Conservation (phyloP, 2,797 vertebrate genomes). For the Coregonus sp. region DNA sequence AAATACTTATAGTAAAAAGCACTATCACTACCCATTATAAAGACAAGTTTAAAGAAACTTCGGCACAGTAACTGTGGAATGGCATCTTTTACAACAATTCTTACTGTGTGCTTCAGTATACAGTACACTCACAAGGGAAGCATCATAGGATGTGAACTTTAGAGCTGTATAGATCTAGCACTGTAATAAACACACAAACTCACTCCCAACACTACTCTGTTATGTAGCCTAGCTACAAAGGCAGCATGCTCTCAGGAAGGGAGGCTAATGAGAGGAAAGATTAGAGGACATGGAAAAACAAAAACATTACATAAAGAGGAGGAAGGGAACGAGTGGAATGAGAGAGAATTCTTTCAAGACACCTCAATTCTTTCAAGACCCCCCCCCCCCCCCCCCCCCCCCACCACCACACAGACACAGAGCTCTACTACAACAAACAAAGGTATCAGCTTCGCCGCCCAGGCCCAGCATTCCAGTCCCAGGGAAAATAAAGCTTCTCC, state of each 20-base stretch:
- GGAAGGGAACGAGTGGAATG: no score
- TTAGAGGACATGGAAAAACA: no score
- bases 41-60: neutral
- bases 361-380: no score
- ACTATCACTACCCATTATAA: neutral
- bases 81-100: neutral
- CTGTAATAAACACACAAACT: neutral
- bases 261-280: no score
- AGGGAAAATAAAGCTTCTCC: conserved; percentile 65
- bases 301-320: no score
- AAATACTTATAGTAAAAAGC: no score
- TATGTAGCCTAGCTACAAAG: neutral
- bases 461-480: conserved; percentile 50
- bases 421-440: conserved; percentile 61
- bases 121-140: neutral
- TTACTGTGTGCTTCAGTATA: neutral
- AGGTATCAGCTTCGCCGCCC: conserved; percentile 57
- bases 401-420: neutral
- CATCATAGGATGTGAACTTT: neutral
- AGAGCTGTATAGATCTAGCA: no score
- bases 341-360: no score
- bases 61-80: neutral
- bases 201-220: no score
- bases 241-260: no score
- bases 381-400: no score